These are phyloP conservation scores for Rhogogaster chlorosoma DNA, from an alignment of 2,888 invertebrate genomes.

Conservation along the genomic window DNA sequence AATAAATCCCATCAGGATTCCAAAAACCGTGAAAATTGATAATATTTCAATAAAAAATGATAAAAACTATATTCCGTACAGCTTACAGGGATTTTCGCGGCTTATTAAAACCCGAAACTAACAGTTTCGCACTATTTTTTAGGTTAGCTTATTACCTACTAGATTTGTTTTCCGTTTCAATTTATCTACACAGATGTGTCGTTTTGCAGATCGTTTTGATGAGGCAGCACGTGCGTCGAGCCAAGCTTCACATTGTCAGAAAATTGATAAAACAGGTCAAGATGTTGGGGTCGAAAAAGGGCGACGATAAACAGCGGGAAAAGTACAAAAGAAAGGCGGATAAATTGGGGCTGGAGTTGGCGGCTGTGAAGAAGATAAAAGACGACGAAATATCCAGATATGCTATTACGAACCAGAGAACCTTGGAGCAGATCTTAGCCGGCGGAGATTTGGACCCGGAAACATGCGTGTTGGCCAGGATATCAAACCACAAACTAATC, in stretches of 20 bases:
- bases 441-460: conserved; percentile 58
- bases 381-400: conserved; percentile 72
- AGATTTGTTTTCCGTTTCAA: neutral
- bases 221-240: conserved; percentile 67
- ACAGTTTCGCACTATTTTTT: neutral
- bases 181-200: neutral
- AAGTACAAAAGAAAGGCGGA: conserved; percentile 69
- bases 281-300: conserved; percentile 63
- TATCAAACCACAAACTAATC: conserved; percentile 65
- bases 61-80: neutral
- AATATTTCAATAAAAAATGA: neutral
- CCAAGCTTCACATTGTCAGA: conserved; percentile 64
- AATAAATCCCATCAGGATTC: neutral
- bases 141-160: neutral
- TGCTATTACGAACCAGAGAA: conserved; percentile 62
- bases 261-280: conserved; percentile 68
- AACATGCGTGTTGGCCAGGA: conserved; percentile 64
- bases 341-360: conserved; percentile 66
- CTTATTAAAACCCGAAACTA: neutral
- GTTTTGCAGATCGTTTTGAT: conserved; percentile 68
- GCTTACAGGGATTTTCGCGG: neutral
- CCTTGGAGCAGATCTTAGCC: conserved; percentile 61
- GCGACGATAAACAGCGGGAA: conserved; percentile 66
- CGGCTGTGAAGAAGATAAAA: conserved; percentile 67
- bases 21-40: neutral